A percentile compares a stretch with the other conserved stretches of the same genome.
Conservation (phyloP, 2,888 invertebrate genomes). For the Tigriopus californicus region DNA sequence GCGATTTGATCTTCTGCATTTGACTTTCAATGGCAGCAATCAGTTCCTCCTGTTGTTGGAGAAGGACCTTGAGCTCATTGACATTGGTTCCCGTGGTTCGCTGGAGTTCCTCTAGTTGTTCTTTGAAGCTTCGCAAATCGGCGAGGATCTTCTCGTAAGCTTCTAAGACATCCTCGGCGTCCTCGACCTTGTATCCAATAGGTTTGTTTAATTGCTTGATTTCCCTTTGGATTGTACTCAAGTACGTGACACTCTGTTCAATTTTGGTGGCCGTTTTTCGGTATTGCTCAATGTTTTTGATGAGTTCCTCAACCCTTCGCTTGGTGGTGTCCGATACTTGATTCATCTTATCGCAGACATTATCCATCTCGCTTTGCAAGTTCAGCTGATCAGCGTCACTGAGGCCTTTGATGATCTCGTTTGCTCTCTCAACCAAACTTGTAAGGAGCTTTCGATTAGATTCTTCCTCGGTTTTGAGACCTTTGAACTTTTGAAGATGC, state of each 20-base stretch:
- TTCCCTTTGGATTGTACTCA: slow-evolving; percentile 61
- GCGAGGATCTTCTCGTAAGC: slow-evolving; percentile 23
- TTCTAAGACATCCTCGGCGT: slow-evolving; percentile 53
- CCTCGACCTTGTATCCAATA: slow-evolving; percentile 66
- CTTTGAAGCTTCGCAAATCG: slow-evolving; percentile 24
- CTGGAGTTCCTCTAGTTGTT: slow-evolving; percentile 40
- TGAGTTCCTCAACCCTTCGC: slow-evolving; percentile 50
- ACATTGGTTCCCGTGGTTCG: slow-evolving; percentile 39
- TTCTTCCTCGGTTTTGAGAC: slow-evolving; percentile 51
- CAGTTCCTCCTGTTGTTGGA: slow-evolving; percentile 64
- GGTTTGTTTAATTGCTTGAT: slow-evolving; percentile 64
- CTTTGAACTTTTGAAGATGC: slow-evolving; percentile 58
- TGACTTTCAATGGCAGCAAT: slow-evolving; percentile 61
- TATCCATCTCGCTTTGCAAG: slow-evolving; percentile 57
- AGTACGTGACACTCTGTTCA: slow-evolving; percentile 56
- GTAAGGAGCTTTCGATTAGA: slow-evolving; percentile 48
- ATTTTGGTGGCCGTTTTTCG: slow-evolving; percentile 59
- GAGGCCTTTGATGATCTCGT: slow-evolving; percentile 54
- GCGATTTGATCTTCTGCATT: slow-evolving; percentile 41
- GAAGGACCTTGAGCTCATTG: slow-evolving; percentile 55
- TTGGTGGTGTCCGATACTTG: slow-evolving; percentile 52
- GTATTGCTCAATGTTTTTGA: slow-evolving; percentile 58
- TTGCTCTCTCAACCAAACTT: slow-evolving; percentile 56
- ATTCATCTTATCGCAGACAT: slow-evolving; percentile 54
- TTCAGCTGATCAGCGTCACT: slow-evolving; percentile 68